Evolutionary conservation across 1,140 invertebrate species (phyloP).

Genomic region (Pinna nobilis): DNA sequence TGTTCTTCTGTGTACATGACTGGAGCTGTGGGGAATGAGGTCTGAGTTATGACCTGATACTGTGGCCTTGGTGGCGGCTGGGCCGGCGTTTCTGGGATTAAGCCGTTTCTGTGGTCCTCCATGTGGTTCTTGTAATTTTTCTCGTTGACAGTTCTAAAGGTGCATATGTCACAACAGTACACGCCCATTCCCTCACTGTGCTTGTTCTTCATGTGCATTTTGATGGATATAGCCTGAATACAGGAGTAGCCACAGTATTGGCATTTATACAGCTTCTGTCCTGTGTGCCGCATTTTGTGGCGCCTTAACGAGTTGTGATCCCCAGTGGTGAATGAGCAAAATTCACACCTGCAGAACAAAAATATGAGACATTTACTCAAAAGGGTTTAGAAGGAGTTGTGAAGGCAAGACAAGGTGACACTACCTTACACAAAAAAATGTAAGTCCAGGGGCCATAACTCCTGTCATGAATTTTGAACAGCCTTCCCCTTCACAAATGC

Average conservation of each 20-base stretch:
- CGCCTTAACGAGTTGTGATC: conserved; percentile 89
- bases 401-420: too few species aligned
- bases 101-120: conserved; percentile 78
- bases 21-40: not conserved
- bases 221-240: conserved; percentile 81
- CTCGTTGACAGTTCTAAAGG: conserved; percentile 80
- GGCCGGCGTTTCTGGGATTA: conserved; percentile 59
- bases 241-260: conserved; percentile 96
- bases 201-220: conserved; percentile 81
- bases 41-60: not conserved
- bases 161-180: conserved; percentile 79
- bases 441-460: too few species aligned
- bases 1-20: not conserved
- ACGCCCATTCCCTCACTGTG: conserved; percentile 79
- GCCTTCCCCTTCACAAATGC: too few species aligned
- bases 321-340: conserved; percentile 76
- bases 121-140: conserved; percentile 78
- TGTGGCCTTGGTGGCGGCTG: not conserved
- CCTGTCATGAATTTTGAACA: too few species aligned
- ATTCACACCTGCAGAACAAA: conserved; percentile 73
- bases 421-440: too few species aligned
- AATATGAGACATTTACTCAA: too few species aligned
- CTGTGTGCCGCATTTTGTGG: conserved; percentile 96
- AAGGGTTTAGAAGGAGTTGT: too few species aligned
- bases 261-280: conserved; percentile 98